Evolutionary conservation across 2,888 invertebrate genomes (phyloP), one percentile per base, ranked within the genome.

Genomic region (Drosophila trichaetosa): DNA sequence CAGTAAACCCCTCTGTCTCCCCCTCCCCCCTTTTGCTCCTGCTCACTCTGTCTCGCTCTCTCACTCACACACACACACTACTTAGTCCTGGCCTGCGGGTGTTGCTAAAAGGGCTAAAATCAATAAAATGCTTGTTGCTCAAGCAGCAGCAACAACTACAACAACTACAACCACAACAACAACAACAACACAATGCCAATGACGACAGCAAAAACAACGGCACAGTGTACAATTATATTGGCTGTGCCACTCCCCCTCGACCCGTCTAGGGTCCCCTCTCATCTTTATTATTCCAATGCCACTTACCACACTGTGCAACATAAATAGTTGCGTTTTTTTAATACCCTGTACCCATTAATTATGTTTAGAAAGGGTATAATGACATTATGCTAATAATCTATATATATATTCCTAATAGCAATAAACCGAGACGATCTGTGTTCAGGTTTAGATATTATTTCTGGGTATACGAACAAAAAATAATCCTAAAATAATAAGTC

Each of bases 61-160:
- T 0, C 2, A 10, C 31, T 2, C 29, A 29, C 29, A 29, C 13
- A 40, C 54, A 13, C 38, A 34, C 31, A 16, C 51, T 60, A 40
- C 38, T 40, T 64, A 60, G 53, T 36, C 62, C 36, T 31, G 67
- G 73, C 73, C 57, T 38, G 60, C 49, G 59, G 66, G 58, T 38
- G 70, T 62, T 70, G 79, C 71, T 82, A 73, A 84, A 85, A 84
- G 85, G 88, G 83, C 88, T 89, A 83, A 91, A 91, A 91, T 91
- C 92, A 91, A 91, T 91, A 91, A 89, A 91, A 78, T 73, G 89
- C 90, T 90, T 90, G 89, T 90, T 91, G 92, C 91, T 88, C 75
- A 67, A 63, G 54, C 76, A 49, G 48, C 60, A 61, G 21, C 59
- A 24, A 53, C 73, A 67, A 11, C 62, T 59, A n/a, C 59, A 24